Evolutionary conservation across 2,888 invertebrate genomes (phyloP).

Genomic region (Drosophila prostipennis): DNA sequence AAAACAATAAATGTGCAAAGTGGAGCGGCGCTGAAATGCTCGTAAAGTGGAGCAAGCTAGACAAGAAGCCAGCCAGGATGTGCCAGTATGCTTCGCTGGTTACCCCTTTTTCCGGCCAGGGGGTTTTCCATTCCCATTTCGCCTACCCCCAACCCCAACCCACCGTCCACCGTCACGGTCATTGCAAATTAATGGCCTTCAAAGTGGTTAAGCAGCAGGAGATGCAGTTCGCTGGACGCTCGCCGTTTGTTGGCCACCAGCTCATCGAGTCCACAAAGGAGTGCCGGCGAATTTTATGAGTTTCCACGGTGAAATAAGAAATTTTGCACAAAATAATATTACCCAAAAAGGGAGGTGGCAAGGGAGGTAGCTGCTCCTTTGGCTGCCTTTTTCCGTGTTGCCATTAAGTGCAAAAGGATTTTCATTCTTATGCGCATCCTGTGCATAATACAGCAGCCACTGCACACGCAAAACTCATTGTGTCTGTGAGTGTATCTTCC

Average conservation of each 20-base stretch:
- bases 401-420: conserved; percentile 81
- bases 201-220: conserved; percentile 64
- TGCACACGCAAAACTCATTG: conserved; percentile 77
- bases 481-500: conserved; percentile 28
- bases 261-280: conserved; percentile 69
- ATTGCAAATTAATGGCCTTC: conserved; percentile 77
- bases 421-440: conserved; percentile 81
- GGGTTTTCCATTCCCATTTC: neutral
- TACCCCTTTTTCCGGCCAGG: conserved; percentile 4
- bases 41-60: conserved; percentile 39
- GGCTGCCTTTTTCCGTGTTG: conserved; percentile 63
- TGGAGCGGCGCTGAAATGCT: conserved; percentile 28
- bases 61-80: conserved; percentile 44
- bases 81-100: conserved; percentile 33
- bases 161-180: conserved; percentile 50
- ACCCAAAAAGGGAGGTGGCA: conserved; percentile 9
- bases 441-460: conserved; percentile 76
- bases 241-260: conserved; percentile 45
- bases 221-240: conserved; percentile 48
- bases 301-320: conserved; percentile 72
- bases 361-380: conserved; percentile 11
- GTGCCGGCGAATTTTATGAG: conserved; percentile 72
- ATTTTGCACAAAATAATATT: conserved; percentile 74
- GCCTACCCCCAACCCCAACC: neutral
- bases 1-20: conserved; percentile 49